These are phyloP conservation scores for Muscicapa striata DNA, from an alignment of 2,797 vertebrate species.

Conservation along the genomic window DNA sequence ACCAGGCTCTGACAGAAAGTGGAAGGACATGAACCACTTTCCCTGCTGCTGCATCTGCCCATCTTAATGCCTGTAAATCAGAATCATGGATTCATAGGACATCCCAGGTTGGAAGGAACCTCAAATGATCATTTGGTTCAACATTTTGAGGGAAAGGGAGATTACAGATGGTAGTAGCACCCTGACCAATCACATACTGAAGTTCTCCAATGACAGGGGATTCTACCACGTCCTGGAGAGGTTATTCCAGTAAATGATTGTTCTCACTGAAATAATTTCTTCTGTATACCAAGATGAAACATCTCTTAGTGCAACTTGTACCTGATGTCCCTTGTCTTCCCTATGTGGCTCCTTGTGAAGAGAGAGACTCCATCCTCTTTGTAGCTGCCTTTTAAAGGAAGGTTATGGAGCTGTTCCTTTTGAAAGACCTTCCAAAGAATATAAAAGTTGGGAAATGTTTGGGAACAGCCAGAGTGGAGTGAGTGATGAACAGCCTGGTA, in stretches of 20 bases:
- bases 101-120: neutral
- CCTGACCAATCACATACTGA: neutral
- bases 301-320: neutral
- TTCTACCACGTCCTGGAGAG: accelerated
- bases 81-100: neutral
- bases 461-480: neutral
- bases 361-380: neutral
- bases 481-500: neutral
- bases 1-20: neutral
- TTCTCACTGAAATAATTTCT: neutral
- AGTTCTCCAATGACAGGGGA: neutral
- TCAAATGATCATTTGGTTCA: neutral
- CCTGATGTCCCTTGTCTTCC: neutral
- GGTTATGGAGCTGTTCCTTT: neutral
- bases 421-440: neutral
- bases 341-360: neutral
- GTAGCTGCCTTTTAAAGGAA: neutral
- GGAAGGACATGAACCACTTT: neutral
- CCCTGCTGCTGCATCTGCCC: accelerated
- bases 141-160: neutral
- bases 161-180: neutral
- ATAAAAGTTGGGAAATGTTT: neutral
- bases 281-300: neutral
- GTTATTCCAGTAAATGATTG: neutral
- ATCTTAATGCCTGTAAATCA: neutral